These are phyloP conservation scores for Ferrisia virgata DNA, from an alignment of 2,888 invertebrate species.

Conservation along the genomic window DNA sequence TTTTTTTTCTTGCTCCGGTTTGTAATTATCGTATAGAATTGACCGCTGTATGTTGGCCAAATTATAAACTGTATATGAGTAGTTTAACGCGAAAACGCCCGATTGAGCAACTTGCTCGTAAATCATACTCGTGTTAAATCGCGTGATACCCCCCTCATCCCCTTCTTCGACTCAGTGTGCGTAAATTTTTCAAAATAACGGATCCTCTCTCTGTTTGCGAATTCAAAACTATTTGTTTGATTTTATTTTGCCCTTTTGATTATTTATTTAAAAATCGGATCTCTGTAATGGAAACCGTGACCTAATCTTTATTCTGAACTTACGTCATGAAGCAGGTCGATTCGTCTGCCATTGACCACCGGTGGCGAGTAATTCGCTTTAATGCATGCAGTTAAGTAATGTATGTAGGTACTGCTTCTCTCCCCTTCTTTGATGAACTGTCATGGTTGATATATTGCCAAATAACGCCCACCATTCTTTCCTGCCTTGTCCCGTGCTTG, in stretches of 20 bases:
- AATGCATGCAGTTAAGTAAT: neutral
- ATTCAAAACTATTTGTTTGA: neutral
- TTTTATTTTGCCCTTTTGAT: neutral
- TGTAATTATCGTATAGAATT: neutral
- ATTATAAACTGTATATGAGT: neutral
- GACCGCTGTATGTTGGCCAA: neutral
- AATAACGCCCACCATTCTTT: constrained; percentile 22
- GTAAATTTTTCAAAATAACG: neutral
- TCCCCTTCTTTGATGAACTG: constrained; percentile 26
- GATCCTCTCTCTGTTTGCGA: neutral
- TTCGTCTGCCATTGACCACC: constrained; percentile 41
- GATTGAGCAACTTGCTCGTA: neutral
- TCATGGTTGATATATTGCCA: constrained; percentile 23
- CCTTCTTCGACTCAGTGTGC: neutral
- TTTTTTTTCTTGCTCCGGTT: neutral
- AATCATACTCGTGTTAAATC: neutral
- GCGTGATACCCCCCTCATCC: no score
- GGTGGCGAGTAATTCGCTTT: constrained; percentile 31
- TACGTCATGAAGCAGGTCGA: constrained; percentile 37
- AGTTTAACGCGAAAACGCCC: neutral
- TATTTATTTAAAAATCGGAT: neutral
- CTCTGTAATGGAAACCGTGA: constrained; percentile 34
- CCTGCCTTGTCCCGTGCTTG: neutral
- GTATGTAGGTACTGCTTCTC: neutral
- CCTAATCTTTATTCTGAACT: constrained; percentile 24